phyloP scores from a whole-genome alignment of 2,888 invertebrate species.

The Chouioia cunea region DNA sequence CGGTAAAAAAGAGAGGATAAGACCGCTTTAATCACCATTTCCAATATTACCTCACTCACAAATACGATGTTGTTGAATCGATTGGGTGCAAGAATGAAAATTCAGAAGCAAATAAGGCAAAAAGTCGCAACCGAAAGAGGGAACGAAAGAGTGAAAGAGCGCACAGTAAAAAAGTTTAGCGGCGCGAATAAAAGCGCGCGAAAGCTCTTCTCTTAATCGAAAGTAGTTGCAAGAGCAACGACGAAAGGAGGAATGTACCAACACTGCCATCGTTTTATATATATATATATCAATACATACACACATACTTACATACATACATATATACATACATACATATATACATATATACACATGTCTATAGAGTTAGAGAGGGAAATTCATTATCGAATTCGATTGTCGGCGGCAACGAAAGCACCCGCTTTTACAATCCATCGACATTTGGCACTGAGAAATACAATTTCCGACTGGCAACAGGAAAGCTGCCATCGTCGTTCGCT shows the following conservation, averaged over 20 bases:
- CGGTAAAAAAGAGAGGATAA: too few relatives aligned
- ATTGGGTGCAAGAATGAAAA: too few relatives aligned
- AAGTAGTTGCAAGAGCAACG: slow-evolving; percentile 8
- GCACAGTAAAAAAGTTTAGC: neutral
- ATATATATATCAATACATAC: too few relatives aligned
- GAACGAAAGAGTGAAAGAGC: too few relatives aligned
- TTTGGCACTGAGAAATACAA: slow-evolving; percentile 58
- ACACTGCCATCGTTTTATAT: too few relatives aligned
- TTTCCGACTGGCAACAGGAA: slow-evolving; percentile 49
- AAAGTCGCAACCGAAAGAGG: too few relatives aligned
- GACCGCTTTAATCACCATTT: too few relatives aligned
- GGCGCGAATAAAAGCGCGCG: neutral
- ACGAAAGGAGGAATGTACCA: neutral
- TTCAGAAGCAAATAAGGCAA: too few relatives aligned
- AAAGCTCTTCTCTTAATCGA: slow-evolving; percentile 26
- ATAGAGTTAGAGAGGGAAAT: slow-evolving; percentile 32
- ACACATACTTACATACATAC: too few relatives aligned
- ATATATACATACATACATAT: neutral
- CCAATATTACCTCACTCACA: too few relatives aligned
- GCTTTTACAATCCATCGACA: slow-evolving; percentile 55
- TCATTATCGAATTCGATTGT: slow-evolving; percentile 48
- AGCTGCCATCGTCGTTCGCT: slow-evolving; percentile 20
- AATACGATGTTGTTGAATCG: too few relatives aligned
- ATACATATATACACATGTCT: too few relatives aligned
- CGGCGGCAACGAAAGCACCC: slow-evolving; percentile 46